These are phyloP conservation scores for Pristis pectinata DNA, from an alignment of 2,797 vertebrate genomes.

Conservation along the genomic window DNA sequence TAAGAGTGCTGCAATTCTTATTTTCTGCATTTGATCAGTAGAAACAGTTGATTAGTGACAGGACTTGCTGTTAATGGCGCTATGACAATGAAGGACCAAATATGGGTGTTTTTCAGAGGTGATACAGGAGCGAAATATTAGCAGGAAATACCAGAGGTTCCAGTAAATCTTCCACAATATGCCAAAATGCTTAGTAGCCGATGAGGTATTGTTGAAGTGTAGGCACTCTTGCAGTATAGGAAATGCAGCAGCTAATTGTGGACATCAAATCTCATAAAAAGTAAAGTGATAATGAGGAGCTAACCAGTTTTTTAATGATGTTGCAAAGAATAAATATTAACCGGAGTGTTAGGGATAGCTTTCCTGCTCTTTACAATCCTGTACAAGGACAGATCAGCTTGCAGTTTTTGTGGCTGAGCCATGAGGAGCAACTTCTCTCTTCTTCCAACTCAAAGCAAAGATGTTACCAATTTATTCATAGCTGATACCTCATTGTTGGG, in stretches of 20 bases:
- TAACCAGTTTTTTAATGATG: background rate
- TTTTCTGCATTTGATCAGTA: background rate
- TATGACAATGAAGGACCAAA: background rate
- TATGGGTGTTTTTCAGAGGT: background rate
- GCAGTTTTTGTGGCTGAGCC: background rate
- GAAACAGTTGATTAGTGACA: background rate
- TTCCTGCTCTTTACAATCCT: background rate
- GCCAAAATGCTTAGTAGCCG: background rate
- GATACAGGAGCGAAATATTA: background rate
- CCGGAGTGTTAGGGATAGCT: too few species aligned
- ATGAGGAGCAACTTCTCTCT: too few species aligned
- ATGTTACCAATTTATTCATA: too few species aligned
- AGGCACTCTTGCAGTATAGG: background rate
- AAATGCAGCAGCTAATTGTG: background rate
- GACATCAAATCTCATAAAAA: too few species aligned
- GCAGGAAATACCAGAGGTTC: too few species aligned
- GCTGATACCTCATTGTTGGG: too few species aligned
- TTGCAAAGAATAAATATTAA: too few species aligned
- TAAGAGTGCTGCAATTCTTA: background rate
- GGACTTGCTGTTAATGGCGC: background rate
- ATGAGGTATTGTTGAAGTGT: background rate
- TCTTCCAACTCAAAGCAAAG: too few species aligned
- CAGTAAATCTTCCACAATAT: too few species aligned
- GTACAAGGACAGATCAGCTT: background rate
- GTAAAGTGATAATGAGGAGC: background rate